These are phyloP conservation scores for Oligia fasciuncula DNA, from an alignment of 2,888 invertebrate genomes.

Conservation along the genomic window DNA sequence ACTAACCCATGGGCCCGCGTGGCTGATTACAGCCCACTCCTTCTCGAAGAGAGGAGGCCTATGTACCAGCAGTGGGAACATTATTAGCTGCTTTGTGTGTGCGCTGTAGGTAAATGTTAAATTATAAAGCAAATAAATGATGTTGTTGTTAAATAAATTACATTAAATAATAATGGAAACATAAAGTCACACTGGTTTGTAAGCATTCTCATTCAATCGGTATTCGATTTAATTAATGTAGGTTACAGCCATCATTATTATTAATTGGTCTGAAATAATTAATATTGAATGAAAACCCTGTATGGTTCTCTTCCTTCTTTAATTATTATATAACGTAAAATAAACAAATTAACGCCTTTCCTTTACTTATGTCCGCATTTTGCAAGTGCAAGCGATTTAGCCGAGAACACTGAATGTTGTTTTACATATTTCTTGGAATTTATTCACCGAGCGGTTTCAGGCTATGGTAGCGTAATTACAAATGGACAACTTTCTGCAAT, in stretches of 20 bases:
- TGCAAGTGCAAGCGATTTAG: slow-evolving; percentile 32
- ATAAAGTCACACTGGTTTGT: neutral
- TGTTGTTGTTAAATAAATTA: neutral
- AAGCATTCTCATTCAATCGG: neutral
- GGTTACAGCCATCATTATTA: neutral
- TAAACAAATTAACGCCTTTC: slow-evolving; percentile 36
- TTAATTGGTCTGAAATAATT: neutral
- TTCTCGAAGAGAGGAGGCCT: neutral
- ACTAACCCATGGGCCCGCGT: no score
- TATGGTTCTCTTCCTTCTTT: neutral
- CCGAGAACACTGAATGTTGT: slow-evolving; percentile 34
- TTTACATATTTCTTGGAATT: slow-evolving; percentile 43
- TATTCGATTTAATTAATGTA: neutral
- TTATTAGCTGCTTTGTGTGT: neutral
- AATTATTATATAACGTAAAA: slow-evolving; percentile 15
- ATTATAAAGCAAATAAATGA: neutral
- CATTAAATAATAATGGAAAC: neutral
- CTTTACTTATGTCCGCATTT: slow-evolving; percentile 16
- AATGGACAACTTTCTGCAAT: slow-evolving; percentile 2
- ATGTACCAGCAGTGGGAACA: neutral
- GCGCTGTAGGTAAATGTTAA: neutral
- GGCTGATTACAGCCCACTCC: no score
- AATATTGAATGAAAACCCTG: neutral
- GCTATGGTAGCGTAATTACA: slow-evolving; percentile 25
- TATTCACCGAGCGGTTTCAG: slow-evolving; percentile 16